Evolutionary conservation across 2,797 vertebrate genomes (phyloP), one percentile per base, ranked within the genome.

Genomic region (Anniella stebbinsi): DNA sequence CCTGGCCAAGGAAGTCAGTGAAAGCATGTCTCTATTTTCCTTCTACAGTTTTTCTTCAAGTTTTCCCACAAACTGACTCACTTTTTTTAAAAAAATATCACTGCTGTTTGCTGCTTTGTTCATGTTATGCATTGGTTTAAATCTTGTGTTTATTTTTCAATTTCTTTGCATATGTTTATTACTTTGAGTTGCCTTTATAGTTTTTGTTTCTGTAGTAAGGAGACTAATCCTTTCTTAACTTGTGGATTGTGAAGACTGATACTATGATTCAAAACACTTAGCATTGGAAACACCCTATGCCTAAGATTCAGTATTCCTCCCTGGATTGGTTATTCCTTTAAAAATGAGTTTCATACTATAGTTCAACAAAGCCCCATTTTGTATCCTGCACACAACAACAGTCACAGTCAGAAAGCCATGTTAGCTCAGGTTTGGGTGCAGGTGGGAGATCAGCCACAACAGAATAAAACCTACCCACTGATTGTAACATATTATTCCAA

Each of bases 401-500:
- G 51, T 60, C 25, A 88, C 17, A 51, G 66, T 12, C 57, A 83
- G 76, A 78, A 25, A 89, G 25, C 1, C 11, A 38, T 4, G 36
- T 86, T 76, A 67, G 41, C 11, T 84, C 77, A 90, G 18, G 51
- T 88, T 57, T 86, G 48, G 33, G 25, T n/a, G 17, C 28, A 30
- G 3, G 1, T 17, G 1, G 6, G 15, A 73, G 38, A 90, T 0
- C 36, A 90, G 87, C 66, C 23, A 87, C 70, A 90, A n/a, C n/a
- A n/a, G n/a, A n/a, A 88, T 92, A 91, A 63, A 6, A 66, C 33
- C 70, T 66, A 54, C 60, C 9, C 33, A 72, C 41, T 88, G 57
- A 54, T 89, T 90, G 1, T 77, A 95, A 90, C 6, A 80, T 9
- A 12, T 13, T 83, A 18, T 66, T 76, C 54, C 48, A 90, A 92